These are phyloP conservation scores for Agrotis segetum DNA, from an alignment of 2,888 invertebrate genomes.

Conservation along the genomic window DNA sequence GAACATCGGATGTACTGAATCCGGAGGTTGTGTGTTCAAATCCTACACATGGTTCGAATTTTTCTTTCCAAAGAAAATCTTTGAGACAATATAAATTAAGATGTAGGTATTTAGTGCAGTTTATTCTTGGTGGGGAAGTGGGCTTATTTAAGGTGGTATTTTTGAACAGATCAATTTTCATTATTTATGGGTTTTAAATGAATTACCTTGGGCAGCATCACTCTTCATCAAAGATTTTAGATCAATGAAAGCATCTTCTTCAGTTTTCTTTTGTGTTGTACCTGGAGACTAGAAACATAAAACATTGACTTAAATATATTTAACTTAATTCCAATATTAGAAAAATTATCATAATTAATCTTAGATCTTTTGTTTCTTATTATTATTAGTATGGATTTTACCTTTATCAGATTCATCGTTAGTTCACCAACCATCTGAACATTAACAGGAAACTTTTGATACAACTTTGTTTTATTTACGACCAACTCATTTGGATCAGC, in stretches of 20 bases:
- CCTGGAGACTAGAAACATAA: constrained; percentile 33
- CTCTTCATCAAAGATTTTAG: constrained; percentile 75
- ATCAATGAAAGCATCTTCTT: constrained; percentile 76
- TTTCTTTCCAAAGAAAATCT: no score
- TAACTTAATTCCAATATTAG: constrained; percentile 69
- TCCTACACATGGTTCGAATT: no score
- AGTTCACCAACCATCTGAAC: constrained; percentile 83
- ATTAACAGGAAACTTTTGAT: constrained; percentile 82
- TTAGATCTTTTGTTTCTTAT: neutral
- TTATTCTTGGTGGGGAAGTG: neutral
- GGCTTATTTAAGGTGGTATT: neutral
- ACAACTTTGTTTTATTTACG: constrained; percentile 72
- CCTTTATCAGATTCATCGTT: constrained; percentile 73
- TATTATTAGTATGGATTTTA: constrained; percentile 57
- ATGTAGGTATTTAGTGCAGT: no score
- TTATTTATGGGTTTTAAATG: neutral
- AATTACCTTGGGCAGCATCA: constrained; percentile 75
- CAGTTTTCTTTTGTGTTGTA: constrained; percentile 28
- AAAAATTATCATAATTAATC: neutral
- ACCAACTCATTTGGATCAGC: constrained; percentile 67
- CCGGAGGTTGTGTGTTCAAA: no score
- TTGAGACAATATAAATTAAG: no score
- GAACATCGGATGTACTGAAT: no score
- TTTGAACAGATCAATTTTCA: neutral
- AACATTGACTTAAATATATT: no score